Evolutionary conservation across 2,113 vertebrate species (phyloP).

Genomic region (Daphoenositta chrysoptera): DNA sequence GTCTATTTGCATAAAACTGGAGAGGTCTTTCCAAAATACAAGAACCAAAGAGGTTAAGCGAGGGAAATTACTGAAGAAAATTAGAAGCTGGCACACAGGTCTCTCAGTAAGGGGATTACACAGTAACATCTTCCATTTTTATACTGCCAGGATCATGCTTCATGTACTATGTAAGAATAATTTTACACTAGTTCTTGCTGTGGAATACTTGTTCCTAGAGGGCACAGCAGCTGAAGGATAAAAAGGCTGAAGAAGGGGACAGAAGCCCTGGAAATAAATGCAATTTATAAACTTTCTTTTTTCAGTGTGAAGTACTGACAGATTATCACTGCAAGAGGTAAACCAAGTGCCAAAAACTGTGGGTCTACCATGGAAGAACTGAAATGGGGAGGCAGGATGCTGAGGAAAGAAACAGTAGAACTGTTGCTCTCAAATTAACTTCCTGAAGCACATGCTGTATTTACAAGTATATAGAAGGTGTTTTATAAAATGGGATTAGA

Average conservation of each 20-base stretch:
- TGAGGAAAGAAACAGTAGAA: background rate
- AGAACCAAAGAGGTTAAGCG: background rate
- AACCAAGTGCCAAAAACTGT: background rate
- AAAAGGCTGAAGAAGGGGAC: background rate
- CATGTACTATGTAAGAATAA: rapidly evolving
- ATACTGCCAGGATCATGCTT: background rate
- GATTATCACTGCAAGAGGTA: rapidly evolving
- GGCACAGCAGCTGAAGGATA: background rate
- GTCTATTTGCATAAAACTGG: background rate
- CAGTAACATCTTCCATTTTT: background rate
- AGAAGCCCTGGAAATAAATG: background rate
- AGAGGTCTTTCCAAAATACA: background rate
- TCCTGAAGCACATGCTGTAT: background rate
- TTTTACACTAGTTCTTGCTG: background rate
- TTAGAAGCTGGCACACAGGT: background rate
- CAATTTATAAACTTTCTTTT: background rate
- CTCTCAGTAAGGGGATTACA: background rate
- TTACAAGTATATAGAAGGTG: background rate
- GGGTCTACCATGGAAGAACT: background rate
- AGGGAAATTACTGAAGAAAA: background rate
- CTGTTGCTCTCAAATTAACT: background rate
- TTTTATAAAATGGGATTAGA: background rate
- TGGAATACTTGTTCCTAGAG: background rate
- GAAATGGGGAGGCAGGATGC: background rate
- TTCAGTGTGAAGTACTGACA: background rate